phyloP scores from a whole-genome alignment of 2,113 vertebrate genomes.

The Equus quagga region DNA sequence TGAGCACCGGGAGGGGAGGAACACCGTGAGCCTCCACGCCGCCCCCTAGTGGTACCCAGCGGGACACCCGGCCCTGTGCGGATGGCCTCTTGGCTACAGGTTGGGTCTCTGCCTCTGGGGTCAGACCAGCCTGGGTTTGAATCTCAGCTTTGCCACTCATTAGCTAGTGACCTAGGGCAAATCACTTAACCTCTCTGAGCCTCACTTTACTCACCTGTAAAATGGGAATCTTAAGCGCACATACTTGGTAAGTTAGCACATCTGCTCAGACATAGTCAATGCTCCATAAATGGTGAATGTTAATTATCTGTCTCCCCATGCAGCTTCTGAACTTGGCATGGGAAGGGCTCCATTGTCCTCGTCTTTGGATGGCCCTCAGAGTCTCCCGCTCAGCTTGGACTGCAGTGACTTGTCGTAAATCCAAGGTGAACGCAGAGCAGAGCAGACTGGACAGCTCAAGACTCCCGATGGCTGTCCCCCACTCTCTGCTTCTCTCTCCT shows the following conservation, averaged over 20 bases:
- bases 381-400: background rate
- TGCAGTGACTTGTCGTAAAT: too few species aligned
- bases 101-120: too few species aligned
- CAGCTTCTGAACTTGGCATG: background rate
- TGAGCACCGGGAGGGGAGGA: accelerated
- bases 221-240: background rate
- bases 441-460: too few species aligned
- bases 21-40: accelerated
- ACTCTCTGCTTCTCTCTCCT: background rate
- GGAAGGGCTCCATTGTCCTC: background rate
- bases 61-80: background rate
- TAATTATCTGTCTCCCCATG: background rate
- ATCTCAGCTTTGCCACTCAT: background rate
- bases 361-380: background rate
- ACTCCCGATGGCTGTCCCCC: background rate
- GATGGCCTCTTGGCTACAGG: accelerated
- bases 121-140: background rate
- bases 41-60: background rate
- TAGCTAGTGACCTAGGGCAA: background rate
- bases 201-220: background rate
- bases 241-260: background rate
- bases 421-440: background rate
- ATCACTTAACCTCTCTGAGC: background rate
- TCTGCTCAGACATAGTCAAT: accelerated
- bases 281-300: background rate